Evolutionary conservation across 2,797 vertebrate genomes (phyloP), one percentile per base, ranked within the genome.

Genomic region (Takifugu ocellatus): DNA sequence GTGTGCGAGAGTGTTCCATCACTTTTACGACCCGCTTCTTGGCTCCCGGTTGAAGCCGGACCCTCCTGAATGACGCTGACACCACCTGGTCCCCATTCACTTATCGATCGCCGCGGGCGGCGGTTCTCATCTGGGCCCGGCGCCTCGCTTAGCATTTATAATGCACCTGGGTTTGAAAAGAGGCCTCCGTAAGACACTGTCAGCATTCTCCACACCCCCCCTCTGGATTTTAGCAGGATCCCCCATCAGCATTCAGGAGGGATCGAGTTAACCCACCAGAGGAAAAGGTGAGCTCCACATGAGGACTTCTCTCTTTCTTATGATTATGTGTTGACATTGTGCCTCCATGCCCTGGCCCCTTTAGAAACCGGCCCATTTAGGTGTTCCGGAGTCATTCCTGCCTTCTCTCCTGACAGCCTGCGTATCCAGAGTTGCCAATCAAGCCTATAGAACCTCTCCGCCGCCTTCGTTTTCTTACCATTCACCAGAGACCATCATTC

Each of bases 401-500:
- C 54, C 44, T 66, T 77, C 69, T 31, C 60, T 81, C 72, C 78
- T 89, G 85, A 90, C 88, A 87, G 75, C 86, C 87, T 73, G 61
- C 44, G 66, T 84, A 82, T 83, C 81, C 68, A 74, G 84, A 83
- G 77, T 83, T 89, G 86, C 80, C 87, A 89, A 81, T 91, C 90
- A 90, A 79, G 66, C 68, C 73, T 43, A 61, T 42, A 66, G 57
- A 75, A 21, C 82, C 60, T 74, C 81, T 82, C 68, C 42, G 52
- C 11, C 61, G 77, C 25, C 72, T 73, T 83, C 66, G 68, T 85
- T 86, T 82, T 75, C 69, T 59, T 78, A 66, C 77, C 79, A 77
- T 81, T 57, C 81, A 49, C 63, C 77, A 88, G 84, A 90, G 89
- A 89, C 86, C 85, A 88, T 92, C 87, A 87, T 79, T 84, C 77